A percentile compares a stretch with the other conserved stretches of the same genome.
Conservation (phyloP, 2,797 vertebrate genomes). For the Enoplosus armatus region DNA sequence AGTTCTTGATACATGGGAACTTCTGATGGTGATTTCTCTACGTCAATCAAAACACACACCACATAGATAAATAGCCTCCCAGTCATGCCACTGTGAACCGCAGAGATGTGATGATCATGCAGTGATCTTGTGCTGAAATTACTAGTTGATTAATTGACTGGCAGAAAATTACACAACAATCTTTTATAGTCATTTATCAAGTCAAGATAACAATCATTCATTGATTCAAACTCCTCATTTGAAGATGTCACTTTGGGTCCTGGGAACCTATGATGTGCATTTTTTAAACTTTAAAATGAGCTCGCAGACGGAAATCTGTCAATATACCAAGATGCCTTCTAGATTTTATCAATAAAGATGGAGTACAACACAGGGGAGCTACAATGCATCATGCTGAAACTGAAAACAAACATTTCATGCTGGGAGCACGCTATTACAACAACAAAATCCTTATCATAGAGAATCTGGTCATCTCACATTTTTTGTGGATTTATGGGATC, state of each 20-base stretch:
- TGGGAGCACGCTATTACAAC: background rate
- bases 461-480: background rate
- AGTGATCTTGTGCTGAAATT: background rate
- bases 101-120: background rate
- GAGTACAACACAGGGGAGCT: conserved; percentile 15
- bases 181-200: background rate
- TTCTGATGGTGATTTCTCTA: conserved; percentile 28
- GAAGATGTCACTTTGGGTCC: background rate
- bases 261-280: background rate
- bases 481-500: background rate
- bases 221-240: background rate
- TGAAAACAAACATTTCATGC: background rate
- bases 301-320: conserved; percentile 40
- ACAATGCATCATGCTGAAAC: background rate
- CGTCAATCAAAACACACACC: conserved; percentile 60
- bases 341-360: conserved; percentile 29
- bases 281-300: too few species aligned
- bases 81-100: conserved; percentile 15
- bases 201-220: background rate
- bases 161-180: conserved; percentile 13
- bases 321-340: conserved; percentile 21
- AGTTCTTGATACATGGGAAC: conserved; percentile 63
- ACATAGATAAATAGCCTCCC: conserved; percentile 37
- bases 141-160: conserved; percentile 17
- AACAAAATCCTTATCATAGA: background rate